Base-by-base conservation (phyloP, 2,888 invertebrate species). In the Uropetala carovei region DNA sequence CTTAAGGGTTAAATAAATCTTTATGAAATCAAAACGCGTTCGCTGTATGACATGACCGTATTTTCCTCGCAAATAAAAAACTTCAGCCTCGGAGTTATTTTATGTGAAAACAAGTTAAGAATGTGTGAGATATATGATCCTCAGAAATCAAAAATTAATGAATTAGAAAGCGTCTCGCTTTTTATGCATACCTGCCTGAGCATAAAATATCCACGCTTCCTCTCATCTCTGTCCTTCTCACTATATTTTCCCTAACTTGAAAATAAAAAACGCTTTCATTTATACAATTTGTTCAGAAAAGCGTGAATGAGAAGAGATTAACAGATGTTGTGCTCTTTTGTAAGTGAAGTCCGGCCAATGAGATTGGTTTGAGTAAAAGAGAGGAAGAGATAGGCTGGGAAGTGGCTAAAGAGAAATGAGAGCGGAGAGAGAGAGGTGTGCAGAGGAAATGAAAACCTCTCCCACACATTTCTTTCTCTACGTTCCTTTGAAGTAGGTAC, bases 401-500 rank as follows among this genome's bases (percentile, higher is more conserved):
- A 5, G 43, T 1, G 43, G n/a, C n/a, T n/a, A n/a, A 43, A 5
- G 43, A 43, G 43, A 43, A 43, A 5, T 1, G 43, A 3, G 43
- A 5, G 43, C 5, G 43, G 43, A 43, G 43, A 43, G 43, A 5
- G 43, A 5, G 43, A 43, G 43, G 56, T 27, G 59, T 13, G 22
- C 14, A 22, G 86, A 27, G 64, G 89, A 68, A 89, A 89, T 89
- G 64, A 89, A 89, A 60, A 89, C 7, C 13, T 18, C 75, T 11
- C 22, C 86, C 22, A 11, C 58, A 22, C 16, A 14, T 86, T 27
- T 58, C 58, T 2, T 22, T 4, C 60, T 60, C 60, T 59, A 60
- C 30, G 22, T 22, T 75, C 64, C 89, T 89, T 89, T 89, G 89
- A 89, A 89, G 89, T n/a, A n/a, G n/a, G n/a, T 89, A 18, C 18